A percentile compares a stretch with the other conserved stretches of the same genome.
These are phyloP conservation scores for Seriola dumerili DNA, from an alignment of 2,113 vertebrate species.

Conservation along the genomic window DNA sequence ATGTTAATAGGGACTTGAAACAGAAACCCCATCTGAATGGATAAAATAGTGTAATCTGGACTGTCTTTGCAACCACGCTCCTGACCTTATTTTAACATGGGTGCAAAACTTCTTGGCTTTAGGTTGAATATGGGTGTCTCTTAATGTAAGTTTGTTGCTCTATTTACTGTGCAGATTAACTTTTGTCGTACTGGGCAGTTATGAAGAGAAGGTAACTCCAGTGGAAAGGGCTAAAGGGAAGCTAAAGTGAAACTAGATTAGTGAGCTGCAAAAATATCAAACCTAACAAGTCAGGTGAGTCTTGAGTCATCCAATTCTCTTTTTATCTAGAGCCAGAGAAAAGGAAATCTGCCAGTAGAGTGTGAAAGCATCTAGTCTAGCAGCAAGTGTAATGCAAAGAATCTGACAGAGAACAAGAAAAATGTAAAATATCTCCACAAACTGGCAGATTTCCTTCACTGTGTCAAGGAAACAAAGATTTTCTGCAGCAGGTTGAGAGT, in stretches of 20 bases:
- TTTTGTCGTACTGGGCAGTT: conserved; percentile 54
- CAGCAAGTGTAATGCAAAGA: no score
- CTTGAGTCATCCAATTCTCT: neutral
- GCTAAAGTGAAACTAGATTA: conserved; percentile 24
- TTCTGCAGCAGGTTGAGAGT: neutral
- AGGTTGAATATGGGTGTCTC: no score
- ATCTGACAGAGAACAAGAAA: no score
- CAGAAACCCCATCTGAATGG: no score
- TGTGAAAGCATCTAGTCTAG: neutral
- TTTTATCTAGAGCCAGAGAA: neutral
- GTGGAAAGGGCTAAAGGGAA: conserved; percentile 24
- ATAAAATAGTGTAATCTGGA: no score
- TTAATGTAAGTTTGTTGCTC: no score
- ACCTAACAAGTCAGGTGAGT: conserved; percentile 27
- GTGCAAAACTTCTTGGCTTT: no score
- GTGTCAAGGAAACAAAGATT: neutral
- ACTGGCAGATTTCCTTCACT: neutral
- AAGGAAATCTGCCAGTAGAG: neutral
- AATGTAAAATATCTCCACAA: neutral
- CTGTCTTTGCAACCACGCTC: no score
- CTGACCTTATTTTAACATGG: no score
- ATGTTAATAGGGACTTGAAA: no score
- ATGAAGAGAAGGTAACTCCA: conserved; percentile 72
- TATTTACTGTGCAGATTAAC: neutral
- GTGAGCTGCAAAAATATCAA: conserved; percentile 46